phyloP scores from a whole-genome alignment of 2,797 vertebrate genomes.

The Brachymystax lenok region DNA sequence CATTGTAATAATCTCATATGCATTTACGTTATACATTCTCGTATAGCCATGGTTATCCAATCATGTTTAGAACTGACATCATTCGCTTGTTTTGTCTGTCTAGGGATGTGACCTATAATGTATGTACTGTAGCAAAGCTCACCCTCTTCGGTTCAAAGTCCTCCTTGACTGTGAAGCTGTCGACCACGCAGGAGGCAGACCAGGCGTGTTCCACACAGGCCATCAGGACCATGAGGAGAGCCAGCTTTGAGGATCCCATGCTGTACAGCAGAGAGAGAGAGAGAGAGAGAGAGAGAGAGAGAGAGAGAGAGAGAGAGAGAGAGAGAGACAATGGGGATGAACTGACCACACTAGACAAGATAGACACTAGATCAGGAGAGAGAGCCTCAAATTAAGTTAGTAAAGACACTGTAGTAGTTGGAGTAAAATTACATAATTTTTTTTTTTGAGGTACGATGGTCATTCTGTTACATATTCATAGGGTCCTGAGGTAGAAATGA shows the following conservation, averaged over 20 bases:
- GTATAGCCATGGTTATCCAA: not conserved
- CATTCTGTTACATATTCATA: not conserved
- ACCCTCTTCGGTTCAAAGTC: slow-evolving; percentile 89
- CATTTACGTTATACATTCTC: not conserved
- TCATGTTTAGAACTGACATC: not conserved
- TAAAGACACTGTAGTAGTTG: not conserved
- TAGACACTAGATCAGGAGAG: not conserved
- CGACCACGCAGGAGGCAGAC: slow-evolving; percentile 83
- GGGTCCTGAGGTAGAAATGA: not conserved
- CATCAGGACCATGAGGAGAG: slow-evolving; percentile 79
- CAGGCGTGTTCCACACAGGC: slow-evolving; percentile 74
- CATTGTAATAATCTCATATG: not conserved
- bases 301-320: too few species aligned
- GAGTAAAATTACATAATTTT: not conserved
- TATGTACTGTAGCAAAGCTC: slow-evolving; percentile 43
- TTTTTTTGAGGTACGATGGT: not conserved
- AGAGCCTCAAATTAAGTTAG: not conserved
- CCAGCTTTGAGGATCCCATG: slow-evolving; percentile 81
- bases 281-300: not conserved
- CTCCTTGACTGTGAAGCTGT: slow-evolving; percentile 86
- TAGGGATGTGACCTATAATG: not conserved
- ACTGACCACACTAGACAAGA: not conserved
- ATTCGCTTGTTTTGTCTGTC: not conserved
- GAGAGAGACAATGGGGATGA: not conserved
- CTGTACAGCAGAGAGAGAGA: slow-evolving; percentile 52